phyloP scores from a whole-genome alignment of 2,113 vertebrate species.

The Oreotragus oreotragus region DNA sequence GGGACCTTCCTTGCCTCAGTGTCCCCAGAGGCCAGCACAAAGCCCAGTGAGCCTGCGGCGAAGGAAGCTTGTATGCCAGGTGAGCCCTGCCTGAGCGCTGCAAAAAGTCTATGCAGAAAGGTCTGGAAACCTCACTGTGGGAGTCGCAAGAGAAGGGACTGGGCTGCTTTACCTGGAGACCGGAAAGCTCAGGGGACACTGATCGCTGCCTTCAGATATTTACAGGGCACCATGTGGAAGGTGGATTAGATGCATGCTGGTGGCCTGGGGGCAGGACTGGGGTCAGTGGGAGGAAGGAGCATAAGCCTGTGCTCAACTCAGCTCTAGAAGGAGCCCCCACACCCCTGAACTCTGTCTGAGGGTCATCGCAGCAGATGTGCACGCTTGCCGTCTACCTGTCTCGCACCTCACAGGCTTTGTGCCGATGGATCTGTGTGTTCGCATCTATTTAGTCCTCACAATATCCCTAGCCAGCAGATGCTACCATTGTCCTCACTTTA shows the following conservation, averaged over 20 bases:
- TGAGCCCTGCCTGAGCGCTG: not conserved
- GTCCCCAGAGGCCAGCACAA: not conserved
- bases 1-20: not conserved
- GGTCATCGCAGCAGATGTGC: accelerated
- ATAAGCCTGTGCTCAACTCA: not conserved
- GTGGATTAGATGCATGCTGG: not conserved
- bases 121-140: not conserved
- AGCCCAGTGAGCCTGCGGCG: not conserved
- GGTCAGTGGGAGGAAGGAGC: not conserved
- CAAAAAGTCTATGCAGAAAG: not conserved
- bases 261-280: not conserved
- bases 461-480: not conserved
- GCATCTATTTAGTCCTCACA: not conserved
- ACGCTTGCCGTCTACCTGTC: accelerated
- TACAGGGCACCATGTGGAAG: not conserved
- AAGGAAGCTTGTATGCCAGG: not conserved
- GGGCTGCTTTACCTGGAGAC: not conserved
- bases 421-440: accelerated
- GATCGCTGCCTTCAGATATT: not conserved
- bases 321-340: not conserved
- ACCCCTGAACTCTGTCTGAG: not conserved
- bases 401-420: not conserved
- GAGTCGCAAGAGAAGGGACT: not conserved
- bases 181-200: not conserved
- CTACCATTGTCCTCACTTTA: no score